A percentile compares a stretch with the other conserved stretches of the same genome.
Evolutionary conservation across 2,113 vertebrate species (phyloP).

Genomic region (Taxidea taxus): DNA sequence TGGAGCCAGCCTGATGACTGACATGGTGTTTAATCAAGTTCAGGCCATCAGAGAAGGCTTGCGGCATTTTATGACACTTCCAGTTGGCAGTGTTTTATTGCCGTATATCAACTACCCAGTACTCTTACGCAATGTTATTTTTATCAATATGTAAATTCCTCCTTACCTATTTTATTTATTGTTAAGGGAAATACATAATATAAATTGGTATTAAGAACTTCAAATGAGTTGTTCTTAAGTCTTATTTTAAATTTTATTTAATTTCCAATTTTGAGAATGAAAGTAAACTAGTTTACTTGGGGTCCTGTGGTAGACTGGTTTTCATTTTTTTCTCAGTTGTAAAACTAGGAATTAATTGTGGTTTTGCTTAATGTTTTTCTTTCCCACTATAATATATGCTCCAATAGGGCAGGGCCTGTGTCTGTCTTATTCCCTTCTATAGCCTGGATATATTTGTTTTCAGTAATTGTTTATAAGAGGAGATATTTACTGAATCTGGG

Average conservation of each 20-base stretch:
- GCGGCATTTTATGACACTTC: too few relatives aligned
- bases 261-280: neutral
- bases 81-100: neutral
- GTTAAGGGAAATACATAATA: neutral
- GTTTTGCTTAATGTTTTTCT: neutral
- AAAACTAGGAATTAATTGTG: neutral
- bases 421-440: neutral
- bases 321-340: neutral
- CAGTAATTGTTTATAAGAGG: neutral
- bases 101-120: neutral
- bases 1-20: neutral
- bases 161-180: neutral
- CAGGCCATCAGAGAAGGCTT: neutral
- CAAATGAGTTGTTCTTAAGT: neutral
- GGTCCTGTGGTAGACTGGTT: neutral
- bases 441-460: neutral
- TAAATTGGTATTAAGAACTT: neutral
- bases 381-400: neutral
- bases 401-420: neutral
- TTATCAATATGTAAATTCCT: neutral
- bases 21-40: too few relatives aligned
- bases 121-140: neutral
- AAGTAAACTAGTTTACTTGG: neutral
- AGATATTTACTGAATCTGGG: neutral
- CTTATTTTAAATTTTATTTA: neutral